Evolutionary conservation across 2,888 invertebrate genomes (phyloP).

Genomic region (Hydraecia micacea): DNA sequence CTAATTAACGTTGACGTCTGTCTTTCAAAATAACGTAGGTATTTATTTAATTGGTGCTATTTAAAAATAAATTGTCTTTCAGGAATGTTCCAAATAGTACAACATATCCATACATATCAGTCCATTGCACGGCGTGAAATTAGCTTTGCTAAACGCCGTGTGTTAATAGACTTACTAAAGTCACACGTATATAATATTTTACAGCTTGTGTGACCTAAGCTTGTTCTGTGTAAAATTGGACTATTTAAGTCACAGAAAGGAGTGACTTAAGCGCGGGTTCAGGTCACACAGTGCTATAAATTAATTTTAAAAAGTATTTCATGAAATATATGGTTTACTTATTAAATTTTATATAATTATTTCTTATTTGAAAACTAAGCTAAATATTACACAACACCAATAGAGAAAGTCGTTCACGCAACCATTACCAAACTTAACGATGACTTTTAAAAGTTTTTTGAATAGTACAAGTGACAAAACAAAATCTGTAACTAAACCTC

Average conservation of each 20-base stretch:
- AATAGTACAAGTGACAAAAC: constrained; percentile 1
- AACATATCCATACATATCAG: too few species aligned
- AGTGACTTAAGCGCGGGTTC: neutral
- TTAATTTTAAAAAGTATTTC: neutral
- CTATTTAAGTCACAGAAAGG: neutral
- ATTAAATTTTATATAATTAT: neutral
- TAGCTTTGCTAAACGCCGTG: neutral
- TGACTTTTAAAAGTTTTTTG: constrained; percentile 18
- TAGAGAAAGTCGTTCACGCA: constrained; percentile 14
- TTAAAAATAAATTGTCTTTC: neutral
- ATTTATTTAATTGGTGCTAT: neutral
- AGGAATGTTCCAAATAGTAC: neutral
- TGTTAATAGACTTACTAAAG: neutral
- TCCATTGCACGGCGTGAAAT: neutral
- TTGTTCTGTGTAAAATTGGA: neutral
- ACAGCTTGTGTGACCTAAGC: neutral
- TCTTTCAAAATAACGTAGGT: neutral
- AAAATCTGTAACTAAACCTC: constrained; percentile 1
- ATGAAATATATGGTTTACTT: neutral
- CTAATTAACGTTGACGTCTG: constrained; percentile 9
- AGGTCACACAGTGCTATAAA: neutral
- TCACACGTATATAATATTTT: too few species aligned
- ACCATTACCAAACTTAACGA: constrained; percentile 16
- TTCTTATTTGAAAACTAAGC: neutral
- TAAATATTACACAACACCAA: neutral